A percentile compares a stretch with the other conserved stretches of the same genome.
Evolutionary conservation across 2,113 vertebrate species (phyloP).

Genomic region (Centrocercus urophasianus): DNA sequence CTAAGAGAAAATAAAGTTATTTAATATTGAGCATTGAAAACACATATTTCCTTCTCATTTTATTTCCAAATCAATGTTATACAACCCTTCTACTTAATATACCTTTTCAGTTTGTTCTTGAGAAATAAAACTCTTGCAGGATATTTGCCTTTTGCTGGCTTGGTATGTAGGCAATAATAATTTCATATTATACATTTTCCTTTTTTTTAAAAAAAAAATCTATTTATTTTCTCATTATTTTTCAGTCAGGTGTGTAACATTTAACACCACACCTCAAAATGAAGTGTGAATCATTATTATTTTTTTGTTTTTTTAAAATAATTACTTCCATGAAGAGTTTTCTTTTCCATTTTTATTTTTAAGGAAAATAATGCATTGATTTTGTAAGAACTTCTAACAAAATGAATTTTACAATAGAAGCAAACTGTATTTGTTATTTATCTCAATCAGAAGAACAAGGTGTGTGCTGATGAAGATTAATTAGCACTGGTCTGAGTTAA

Average conservation of each 20-base stretch:
- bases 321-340: background rate
- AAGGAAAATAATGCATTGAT: background rate
- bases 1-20: background rate
- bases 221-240: background rate
- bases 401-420: background rate
- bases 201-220: background rate
- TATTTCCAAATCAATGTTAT: background rate
- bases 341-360: background rate
- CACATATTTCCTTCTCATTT: background rate
- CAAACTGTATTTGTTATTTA: background rate
- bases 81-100: background rate
- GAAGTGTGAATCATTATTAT: background rate
- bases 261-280: background rate
- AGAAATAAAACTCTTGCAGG: background rate
- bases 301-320: constrained; percentile 9
- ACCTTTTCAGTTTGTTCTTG: background rate
- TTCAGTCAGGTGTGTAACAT: background rate
- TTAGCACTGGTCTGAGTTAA: background rate
- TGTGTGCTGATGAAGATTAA: background rate
- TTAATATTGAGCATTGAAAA: background rate
- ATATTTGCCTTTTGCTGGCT: background rate
- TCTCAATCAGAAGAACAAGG: background rate
- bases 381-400: background rate
- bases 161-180: background rate
- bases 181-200: background rate